Evolutionary conservation across 2,888 invertebrate species (phyloP).

Genomic region (Ennomos fuscantarius): DNA sequence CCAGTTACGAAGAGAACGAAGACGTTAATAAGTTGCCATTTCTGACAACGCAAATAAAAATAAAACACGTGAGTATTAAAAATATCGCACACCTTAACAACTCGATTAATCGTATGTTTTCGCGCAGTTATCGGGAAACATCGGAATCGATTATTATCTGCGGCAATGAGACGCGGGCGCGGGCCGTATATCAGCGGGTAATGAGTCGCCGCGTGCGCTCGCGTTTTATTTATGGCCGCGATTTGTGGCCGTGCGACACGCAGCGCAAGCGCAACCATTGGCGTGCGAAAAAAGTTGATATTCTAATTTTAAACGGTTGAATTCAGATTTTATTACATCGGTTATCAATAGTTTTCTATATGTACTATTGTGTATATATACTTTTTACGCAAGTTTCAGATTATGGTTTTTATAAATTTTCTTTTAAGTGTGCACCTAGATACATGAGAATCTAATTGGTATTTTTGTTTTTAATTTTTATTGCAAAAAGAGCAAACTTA

Average conservation of each 20-base stretch:
- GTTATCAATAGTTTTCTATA: too few relatives aligned
- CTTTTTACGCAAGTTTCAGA: too few relatives aligned
- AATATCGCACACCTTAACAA: constrained; percentile 6
- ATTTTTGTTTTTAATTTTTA: too few relatives aligned
- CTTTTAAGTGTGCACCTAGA: too few relatives aligned
- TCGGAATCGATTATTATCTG: constrained; percentile 45
- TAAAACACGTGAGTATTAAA: constrained; percentile 1
- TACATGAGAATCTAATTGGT: too few relatives aligned
- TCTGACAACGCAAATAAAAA: not conserved
- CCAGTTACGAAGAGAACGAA: too few relatives aligned
- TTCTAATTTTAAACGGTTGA: constrained; percentile 10
- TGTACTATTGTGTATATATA: too few relatives aligned
- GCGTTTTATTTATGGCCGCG: constrained; percentile 68
- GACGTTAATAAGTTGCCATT: too few relatives aligned
- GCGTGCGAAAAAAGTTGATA: constrained; percentile 34
- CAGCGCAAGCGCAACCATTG: constrained; percentile 32
- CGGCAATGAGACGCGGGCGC: constrained; percentile 55
- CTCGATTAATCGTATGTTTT: constrained; percentile 33
- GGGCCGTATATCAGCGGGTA: constrained; percentile 68
- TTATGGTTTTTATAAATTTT: too few relatives aligned
- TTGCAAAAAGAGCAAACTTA: too few relatives aligned
- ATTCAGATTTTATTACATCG: not conserved
- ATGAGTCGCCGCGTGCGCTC: constrained; percentile 78
- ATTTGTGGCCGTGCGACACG: constrained; percentile 76
- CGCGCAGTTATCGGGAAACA: constrained; percentile 38